phyloP scores from a whole-genome alignment of 2,113 vertebrate genomes.

The Thryonomys swinderianus region DNA sequence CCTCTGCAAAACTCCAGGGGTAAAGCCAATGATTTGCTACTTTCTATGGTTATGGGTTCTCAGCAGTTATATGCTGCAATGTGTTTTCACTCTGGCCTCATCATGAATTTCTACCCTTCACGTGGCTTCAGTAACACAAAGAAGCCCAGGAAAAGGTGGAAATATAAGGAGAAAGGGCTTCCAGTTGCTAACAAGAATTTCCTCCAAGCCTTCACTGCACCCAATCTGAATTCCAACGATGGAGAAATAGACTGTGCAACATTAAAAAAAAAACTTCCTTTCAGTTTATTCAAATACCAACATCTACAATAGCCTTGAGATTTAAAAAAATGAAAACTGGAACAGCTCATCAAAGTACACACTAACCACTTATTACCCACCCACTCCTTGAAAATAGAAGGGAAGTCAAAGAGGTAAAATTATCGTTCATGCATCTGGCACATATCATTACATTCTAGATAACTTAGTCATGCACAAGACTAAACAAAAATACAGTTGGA shows the following conservation, averaged over 20 bases:
- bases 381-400: not conserved
- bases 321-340: not conserved
- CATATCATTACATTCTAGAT: not conserved
- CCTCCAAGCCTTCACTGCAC: not conserved
- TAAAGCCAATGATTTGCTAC: not conserved
- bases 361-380: not conserved
- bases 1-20: not conserved
- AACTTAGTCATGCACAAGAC: not conserved
- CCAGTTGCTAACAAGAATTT: not conserved
- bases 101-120: not conserved
- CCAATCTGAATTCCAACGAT: not conserved
- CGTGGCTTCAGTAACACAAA: not conserved
- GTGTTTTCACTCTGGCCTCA: not conserved
- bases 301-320: not conserved
- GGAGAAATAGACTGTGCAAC: not conserved
- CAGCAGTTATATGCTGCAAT: not conserved
- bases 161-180: not conserved
- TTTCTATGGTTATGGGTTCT: not conserved
- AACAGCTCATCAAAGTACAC: not conserved
- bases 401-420: not conserved
- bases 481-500: constrained; percentile 31
- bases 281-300: not conserved
- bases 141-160: not conserved
- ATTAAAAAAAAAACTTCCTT: not conserved
- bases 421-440: not conserved